phyloP scores from a whole-genome alignment of 2,113 vertebrate genomes.

The Colaptes auratus region DNA sequence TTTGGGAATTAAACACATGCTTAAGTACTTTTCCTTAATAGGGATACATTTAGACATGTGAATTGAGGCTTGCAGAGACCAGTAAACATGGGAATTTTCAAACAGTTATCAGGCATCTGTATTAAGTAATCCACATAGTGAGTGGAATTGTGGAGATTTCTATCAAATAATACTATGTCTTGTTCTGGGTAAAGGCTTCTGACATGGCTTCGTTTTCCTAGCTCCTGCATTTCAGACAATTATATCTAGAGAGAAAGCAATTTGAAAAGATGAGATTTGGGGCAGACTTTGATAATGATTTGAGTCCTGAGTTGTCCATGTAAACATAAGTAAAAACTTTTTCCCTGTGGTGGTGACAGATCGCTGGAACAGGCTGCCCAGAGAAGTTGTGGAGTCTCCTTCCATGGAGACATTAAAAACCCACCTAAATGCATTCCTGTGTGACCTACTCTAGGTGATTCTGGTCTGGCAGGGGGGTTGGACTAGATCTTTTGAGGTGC shows the following conservation, averaged over 20 bases:
- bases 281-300: neutral
- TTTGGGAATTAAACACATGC: slow-evolving; percentile 53
- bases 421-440: too few relatives aligned
- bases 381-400: too few relatives aligned
- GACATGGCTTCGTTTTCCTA: neutral
- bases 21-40: slow-evolving; percentile 53
- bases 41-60: neutral
- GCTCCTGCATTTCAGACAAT: neutral
- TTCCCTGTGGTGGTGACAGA: too few relatives aligned
- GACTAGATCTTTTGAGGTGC: too few relatives aligned
- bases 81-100: slow-evolving; percentile 40
- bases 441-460: too few relatives aligned
- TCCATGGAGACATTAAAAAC: too few relatives aligned
- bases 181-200: neutral
- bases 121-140: neutral
- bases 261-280: neutral
- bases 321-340: too few relatives aligned
- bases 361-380: too few relatives aligned
- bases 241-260: neutral
- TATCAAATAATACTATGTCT: neutral
- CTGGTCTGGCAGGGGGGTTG: too few relatives aligned
- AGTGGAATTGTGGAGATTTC: neutral
- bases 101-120: neutral
- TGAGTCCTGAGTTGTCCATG: neutral
- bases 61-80: neutral